phyloP scores from a whole-genome alignment of 2,113 vertebrate species.

The Bos indicus region DNA sequence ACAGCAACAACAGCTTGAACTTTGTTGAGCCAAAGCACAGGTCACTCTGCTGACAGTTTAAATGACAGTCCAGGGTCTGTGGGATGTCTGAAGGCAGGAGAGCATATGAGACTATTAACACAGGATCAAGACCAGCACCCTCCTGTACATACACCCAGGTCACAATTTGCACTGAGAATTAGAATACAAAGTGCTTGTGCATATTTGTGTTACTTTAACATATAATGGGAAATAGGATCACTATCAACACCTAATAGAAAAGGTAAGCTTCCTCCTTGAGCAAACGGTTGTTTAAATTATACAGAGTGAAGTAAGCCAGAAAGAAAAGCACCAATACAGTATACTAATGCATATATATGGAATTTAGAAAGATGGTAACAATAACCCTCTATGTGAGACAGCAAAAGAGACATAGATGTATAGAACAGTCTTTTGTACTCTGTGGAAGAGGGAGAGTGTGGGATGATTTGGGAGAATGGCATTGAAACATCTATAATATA shows the following conservation, averaged over 20 bases:
- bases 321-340: too few species aligned
- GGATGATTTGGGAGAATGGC: too few species aligned
- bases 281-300: not conserved
- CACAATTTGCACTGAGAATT: not conserved
- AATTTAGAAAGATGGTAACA: too few species aligned
- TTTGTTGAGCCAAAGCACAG: not conserved
- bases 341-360: too few species aligned
- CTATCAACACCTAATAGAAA: not conserved
- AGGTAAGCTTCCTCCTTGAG: not conserved
- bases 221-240: not conserved
- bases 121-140: fast-evolving
- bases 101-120: too few species aligned
- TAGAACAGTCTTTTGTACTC: too few species aligned
- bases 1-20: not conserved
- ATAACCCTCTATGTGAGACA: too few species aligned
- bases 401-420: too few species aligned
- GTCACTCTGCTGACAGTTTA: not conserved
- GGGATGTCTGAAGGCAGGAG: not conserved
- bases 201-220: not conserved
- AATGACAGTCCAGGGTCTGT: not conserved
- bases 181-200: fast-evolving
- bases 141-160: fast-evolving
- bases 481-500: too few species aligned
- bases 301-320: too few species aligned
- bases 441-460: too few species aligned